Percentiles rank a stretch among this genome's conserved stretches.
phyloP scores from a whole-genome alignment of 2,113 vertebrate genomes.

The Pseudopodoces humilis region DNA sequence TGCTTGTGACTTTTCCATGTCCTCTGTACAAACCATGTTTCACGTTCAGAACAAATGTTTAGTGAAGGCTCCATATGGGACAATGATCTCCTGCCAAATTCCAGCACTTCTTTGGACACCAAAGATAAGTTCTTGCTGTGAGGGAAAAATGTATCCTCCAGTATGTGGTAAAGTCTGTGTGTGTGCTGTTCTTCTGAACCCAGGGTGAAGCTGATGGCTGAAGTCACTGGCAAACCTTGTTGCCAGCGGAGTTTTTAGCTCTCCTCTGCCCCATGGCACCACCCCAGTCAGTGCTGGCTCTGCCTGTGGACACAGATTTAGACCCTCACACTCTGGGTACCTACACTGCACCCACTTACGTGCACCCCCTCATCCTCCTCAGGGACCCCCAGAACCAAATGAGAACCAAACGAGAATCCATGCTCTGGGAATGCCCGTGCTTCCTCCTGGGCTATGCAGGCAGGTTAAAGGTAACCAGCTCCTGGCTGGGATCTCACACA shows the following conservation, averaged over 20 bases:
- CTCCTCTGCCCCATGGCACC: not conserved
- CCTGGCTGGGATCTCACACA: not conserved
- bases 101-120: not conserved
- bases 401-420: not conserved
- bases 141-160: not conserved
- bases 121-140: not conserved
- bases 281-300: not conserved
- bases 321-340: not conserved
- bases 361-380: not conserved
- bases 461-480: not conserved
- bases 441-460: not conserved
- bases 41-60: not conserved
- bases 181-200: not conserved
- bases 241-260: not conserved
- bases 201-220: not conserved
- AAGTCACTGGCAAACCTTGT: not conserved
- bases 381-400: not conserved
- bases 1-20: not conserved
- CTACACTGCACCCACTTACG: not conserved
- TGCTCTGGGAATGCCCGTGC: not conserved
- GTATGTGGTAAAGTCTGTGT: not conserved
- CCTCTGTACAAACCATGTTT: not conserved
- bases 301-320: not conserved
- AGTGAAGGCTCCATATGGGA: not conserved
- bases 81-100: conserved; percentile 5